A percentile compares a stretch with the other conserved stretches of the same genome.
phyloP scores from a whole-genome alignment of 2,888 invertebrate species.

The Drosophila prolongata region DNA sequence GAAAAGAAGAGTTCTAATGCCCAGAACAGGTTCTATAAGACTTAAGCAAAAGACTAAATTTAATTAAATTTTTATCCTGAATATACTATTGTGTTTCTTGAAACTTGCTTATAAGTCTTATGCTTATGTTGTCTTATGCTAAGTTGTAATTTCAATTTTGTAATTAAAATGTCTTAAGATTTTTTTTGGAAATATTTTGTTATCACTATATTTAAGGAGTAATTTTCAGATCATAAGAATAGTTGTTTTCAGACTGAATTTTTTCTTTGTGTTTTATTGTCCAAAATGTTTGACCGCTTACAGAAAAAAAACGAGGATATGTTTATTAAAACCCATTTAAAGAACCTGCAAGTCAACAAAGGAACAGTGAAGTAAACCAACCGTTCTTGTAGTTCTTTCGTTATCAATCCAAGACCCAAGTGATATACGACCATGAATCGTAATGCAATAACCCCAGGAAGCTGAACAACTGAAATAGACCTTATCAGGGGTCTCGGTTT shows the following conservation, averaged over 20 bases:
- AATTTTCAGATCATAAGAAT: no score
- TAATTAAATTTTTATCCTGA: not conserved
- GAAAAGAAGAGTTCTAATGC: not conserved
- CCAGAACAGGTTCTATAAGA: conserved; percentile 1
- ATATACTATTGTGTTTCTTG: not conserved
- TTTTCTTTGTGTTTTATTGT: not conserved
- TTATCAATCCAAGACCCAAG: conserved; percentile 44
- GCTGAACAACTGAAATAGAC: conserved; percentile 34
- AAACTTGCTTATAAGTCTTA: not conserved
- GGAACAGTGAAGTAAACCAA: not conserved
- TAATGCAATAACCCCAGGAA: conserved; percentile 31
- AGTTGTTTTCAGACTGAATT: not conserved
- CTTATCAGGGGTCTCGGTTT: conserved; percentile 18
- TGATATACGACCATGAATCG: conserved; percentile 55
- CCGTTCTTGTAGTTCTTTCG: conserved; percentile 8
- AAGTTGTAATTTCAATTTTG: no score
- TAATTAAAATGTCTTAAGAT: no score
- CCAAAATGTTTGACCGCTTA: not conserved
- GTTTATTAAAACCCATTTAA: conserved; percentile 52
- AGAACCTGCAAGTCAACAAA: conserved; percentile 2
- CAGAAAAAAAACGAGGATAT: conserved; percentile 51
- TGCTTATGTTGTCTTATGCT: no score
- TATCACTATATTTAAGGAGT: no score
- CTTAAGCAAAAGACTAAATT: not conserved
- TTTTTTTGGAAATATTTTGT: no score